Base-by-base conservation (phyloP, 2,797 vertebrate genomes). In the Crenuchus spilurus region DNA sequence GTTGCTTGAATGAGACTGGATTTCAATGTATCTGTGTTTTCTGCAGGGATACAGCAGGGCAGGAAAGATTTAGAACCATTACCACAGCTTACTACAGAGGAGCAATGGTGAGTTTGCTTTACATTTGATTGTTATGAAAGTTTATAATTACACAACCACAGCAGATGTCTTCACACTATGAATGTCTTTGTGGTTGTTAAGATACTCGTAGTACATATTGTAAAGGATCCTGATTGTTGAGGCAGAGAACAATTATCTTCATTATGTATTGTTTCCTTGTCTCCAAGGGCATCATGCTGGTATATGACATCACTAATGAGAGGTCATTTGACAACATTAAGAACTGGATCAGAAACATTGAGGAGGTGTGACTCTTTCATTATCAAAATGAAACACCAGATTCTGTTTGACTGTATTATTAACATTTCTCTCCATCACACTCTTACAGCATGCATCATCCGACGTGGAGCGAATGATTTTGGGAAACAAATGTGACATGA, bases 321-420 rank as follows among this genome's bases (percentile, higher is more conserved):
- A 99, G 98, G 84, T 99, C 97, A 48, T 99, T 98, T 87, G 97
- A 99, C 87, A 99, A 99, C 88, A 99, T 99, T 75, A 98, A 95
- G 87, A 99, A 99, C 87, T 99, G 97, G 97, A 99, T 98, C 82
- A 92, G 97, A 85, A 99, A 99, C 87, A 99, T 99, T 82, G 89
- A 54, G 28, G 57, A 67, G n/a, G 48, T 48, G 1, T 63, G 13
- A 35, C 1, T 4, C 24, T 24, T 51, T 49, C 24, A 0, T 54
- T 1, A 16, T 54, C 13, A 30, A 28, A 1, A 52, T 26, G 0
- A 30, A 30, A n/a, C n/a, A n/a, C n/a, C n/a, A 7, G 5, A 16
- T 28, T 35, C 8, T 35, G 33, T 8, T 3, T 20, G 44, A 48
- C 44, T 48, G 18, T 24, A 11, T 6, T 8, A 14, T 58, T 14